phyloP scores from a whole-genome alignment of 2,888 invertebrate genomes.

The Lithosia quadra region DNA sequence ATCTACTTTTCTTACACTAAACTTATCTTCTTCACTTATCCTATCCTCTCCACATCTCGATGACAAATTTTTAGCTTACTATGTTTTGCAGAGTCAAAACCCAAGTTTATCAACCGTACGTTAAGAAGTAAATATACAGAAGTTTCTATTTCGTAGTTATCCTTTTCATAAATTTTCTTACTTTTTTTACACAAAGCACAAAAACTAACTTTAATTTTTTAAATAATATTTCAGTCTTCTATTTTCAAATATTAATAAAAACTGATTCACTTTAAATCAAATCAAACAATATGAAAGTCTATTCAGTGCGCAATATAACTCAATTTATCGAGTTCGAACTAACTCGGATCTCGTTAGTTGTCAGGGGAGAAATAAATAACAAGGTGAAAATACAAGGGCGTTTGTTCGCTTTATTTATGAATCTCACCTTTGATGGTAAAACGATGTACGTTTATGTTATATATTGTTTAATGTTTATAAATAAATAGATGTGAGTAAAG shows the following conservation, averaged over 20 bases:
- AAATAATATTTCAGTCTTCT: too few species aligned
- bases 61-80: too few species aligned
- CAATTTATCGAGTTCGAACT: constrained; percentile 25
- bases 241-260: background rate
- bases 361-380: constrained; percentile 23
- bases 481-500: background rate
- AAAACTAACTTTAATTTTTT: too few species aligned
- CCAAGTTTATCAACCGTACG: background rate
- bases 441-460: background rate
- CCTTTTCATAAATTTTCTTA: too few species aligned
- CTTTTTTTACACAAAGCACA: too few species aligned
- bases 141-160: too few species aligned
- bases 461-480: background rate
- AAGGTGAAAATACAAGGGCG: constrained; percentile 15
- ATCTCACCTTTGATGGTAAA: background rate
- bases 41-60: background rate
- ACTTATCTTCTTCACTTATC: too few species aligned
- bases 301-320: constrained; percentile 24
- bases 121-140: too few species aligned
- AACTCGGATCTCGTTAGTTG: constrained; percentile 25
- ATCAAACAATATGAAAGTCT: constrained; percentile 15
- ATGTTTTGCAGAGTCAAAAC: too few species aligned
- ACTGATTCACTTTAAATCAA: constrained; percentile 18
- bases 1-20: background rate
- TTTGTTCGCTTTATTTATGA: constrained; percentile 10